Evolutionary conservation across 1,140 invertebrate species (phyloP).

Genomic region (Bombus ignitus): DNA sequence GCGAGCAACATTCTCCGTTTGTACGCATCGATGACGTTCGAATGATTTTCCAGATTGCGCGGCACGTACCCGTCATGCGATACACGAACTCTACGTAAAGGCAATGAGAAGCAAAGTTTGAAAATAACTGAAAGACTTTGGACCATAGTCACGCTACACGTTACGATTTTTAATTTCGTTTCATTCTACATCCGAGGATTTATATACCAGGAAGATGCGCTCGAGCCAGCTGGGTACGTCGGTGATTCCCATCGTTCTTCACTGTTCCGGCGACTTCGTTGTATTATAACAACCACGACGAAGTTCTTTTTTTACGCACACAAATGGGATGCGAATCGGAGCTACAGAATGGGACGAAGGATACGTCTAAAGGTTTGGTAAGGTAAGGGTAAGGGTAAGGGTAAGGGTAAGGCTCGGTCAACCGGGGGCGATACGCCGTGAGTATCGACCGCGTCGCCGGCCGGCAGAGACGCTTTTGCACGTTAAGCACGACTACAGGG

Average conservation of each 20-base stretch:
- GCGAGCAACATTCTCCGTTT: not conserved
- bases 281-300: not conserved
- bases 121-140: too few species aligned
- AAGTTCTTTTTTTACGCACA: not conserved
- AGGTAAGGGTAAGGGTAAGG: slow-evolving; percentile 59
- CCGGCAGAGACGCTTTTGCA: slow-evolving; percentile 70
- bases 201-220: not conserved
- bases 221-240: slow-evolving; percentile 25
- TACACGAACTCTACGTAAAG: not conserved
- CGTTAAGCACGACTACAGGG: slow-evolving; percentile 57
- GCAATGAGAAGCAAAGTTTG: not conserved
- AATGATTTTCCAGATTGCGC: slow-evolving; percentile 24
- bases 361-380: slow-evolving; percentile 49
- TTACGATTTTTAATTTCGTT: not conserved
- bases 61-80: slow-evolving; percentile 17
- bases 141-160: not conserved
- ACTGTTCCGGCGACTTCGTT: not conserved
- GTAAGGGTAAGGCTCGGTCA: slow-evolving; percentile 67
- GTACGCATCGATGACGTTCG: slow-evolving; percentile 2
- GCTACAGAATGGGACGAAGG: not conserved
- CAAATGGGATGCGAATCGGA: not conserved
- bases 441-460: slow-evolving; percentile 77
- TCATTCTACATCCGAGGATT: not conserved
- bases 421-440: slow-evolving; percentile 66
- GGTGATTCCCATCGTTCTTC: slow-evolving; percentile 5